These are phyloP conservation scores for Arnoldichthys spilopterus DNA, from an alignment of 2,797 vertebrate species.

Conservation along the genomic window DNA sequence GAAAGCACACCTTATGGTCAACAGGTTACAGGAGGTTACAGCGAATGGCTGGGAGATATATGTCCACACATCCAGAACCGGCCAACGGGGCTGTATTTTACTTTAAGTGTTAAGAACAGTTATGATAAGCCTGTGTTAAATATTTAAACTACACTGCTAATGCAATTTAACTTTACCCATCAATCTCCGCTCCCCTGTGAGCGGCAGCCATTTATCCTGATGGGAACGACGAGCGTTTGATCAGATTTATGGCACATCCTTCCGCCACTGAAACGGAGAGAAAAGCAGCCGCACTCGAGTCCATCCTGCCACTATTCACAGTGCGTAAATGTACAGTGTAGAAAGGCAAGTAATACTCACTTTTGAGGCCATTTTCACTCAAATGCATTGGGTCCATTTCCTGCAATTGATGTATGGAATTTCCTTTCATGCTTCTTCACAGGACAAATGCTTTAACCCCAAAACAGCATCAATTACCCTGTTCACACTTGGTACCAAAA, in stretches of 20 bases:
- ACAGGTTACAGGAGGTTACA: neutral
- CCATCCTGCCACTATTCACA: neutral
- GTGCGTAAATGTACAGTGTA: neutral
- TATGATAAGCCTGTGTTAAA: constrained; percentile 92
- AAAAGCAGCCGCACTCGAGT: neutral
- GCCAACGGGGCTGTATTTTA: constrained; percentile 74
- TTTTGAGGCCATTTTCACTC: too few relatives aligned
- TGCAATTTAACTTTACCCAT: constrained; percentile 88
- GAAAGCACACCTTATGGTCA: too few relatives aligned
- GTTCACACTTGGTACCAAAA: too few relatives aligned
- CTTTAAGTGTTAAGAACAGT: constrained; percentile 89
- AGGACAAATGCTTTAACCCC: too few relatives aligned
- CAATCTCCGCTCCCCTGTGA: constrained; percentile 80
- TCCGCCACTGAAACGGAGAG: constrained; percentile 4
- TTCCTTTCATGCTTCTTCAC: too few relatives aligned
- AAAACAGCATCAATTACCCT: too few relatives aligned
- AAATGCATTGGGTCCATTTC: too few relatives aligned
- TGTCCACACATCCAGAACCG: constrained; percentile 51
- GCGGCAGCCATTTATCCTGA: constrained; percentile 72
- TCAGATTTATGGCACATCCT: constrained; percentile 85
- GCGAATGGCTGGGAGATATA: constrained; percentile 35
- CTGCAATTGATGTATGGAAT: neutral
- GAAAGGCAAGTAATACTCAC: neutral
- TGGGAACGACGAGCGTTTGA: constrained; percentile 78
- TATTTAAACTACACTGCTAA: constrained; percentile 89